Evolutionary conservation across 2,797 vertebrate genomes (phyloP).

Genomic region (Poliocrania exsul): DNA sequence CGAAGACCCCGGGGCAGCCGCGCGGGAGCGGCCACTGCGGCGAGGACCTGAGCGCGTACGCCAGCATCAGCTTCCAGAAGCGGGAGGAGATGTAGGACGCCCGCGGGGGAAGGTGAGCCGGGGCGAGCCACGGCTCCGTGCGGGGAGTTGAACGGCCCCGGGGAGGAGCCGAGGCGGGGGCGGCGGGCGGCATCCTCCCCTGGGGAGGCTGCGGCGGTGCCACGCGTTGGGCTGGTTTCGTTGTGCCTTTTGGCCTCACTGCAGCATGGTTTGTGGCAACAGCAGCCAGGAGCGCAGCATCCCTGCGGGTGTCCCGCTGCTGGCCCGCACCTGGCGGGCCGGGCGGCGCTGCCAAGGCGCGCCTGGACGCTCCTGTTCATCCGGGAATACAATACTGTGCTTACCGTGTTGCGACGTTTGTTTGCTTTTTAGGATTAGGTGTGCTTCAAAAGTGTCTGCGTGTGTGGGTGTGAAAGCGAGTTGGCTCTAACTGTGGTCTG

Average conservation of each 20-base stretch:
- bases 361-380: not conserved
- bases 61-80: conserved; percentile 89
- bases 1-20: conserved; percentile 69
- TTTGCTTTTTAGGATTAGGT: not conserved
- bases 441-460: not conserved
- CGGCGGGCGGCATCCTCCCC: not conserved
- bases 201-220: not conserved
- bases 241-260: not conserved
- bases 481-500: not conserved
- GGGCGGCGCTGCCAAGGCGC: not conserved
- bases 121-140: not conserved
- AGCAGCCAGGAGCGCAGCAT: not conserved
- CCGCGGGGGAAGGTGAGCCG: conserved; percentile 79
- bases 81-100: conserved; percentile 77
- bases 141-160: rapidly evolving
- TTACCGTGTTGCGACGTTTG: not conserved
- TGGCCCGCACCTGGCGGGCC: not conserved
- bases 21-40: conserved; percentile 68
- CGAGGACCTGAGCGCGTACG: conserved; percentile 84
- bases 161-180: not conserved
- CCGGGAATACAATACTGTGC: rapidly evolving
- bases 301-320: not conserved
- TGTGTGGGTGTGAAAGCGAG: not conserved
- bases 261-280: not conserved
- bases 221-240: rapidly evolving